Conservation (phyloP, 2,113 vertebrate genomes). For the Tupaia chinensis region DNA sequence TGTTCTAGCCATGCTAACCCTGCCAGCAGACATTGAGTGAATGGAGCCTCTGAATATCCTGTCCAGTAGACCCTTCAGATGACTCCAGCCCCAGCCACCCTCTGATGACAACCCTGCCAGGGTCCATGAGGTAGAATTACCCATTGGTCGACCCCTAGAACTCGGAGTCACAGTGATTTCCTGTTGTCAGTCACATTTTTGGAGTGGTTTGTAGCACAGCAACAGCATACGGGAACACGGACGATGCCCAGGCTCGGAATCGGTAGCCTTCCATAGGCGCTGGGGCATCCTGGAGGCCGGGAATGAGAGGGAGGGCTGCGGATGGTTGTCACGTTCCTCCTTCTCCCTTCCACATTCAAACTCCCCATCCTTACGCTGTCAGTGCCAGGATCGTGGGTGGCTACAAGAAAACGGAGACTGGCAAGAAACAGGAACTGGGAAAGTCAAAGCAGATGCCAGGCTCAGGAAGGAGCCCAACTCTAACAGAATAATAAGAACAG, state of each 20-base stretch:
- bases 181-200: not conserved
- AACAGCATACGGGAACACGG: not conserved
- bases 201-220: not conserved
- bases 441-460: conserved; percentile 82
- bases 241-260: not conserved
- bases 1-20: not conserved
- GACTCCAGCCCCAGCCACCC: not conserved
- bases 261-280: not conserved
- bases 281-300: not conserved
- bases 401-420: conserved; percentile 76
- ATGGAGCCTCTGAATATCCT: not conserved
- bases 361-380: conserved; percentile 52
- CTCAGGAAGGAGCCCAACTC: conserved; percentile 75
- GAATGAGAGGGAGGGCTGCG: not conserved
- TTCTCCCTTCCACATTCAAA: conserved; percentile 62
- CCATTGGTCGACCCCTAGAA: not conserved
- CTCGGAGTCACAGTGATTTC: not conserved
- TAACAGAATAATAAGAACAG: conserved; percentile 67
- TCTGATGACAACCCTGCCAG: not conserved
- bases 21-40: not conserved
- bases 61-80: not conserved
- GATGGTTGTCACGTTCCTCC: conserved; percentile 21
- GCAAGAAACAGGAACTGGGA: conserved; percentile 82
- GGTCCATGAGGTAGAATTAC: not conserved
- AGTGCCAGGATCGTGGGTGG: conserved; percentile 78